Percentiles rank a stretch among this genome's conserved stretches.
Conservation (phyloP, 2,113 vertebrate genomes). For the Thalassoma bifasciatum region DNA sequence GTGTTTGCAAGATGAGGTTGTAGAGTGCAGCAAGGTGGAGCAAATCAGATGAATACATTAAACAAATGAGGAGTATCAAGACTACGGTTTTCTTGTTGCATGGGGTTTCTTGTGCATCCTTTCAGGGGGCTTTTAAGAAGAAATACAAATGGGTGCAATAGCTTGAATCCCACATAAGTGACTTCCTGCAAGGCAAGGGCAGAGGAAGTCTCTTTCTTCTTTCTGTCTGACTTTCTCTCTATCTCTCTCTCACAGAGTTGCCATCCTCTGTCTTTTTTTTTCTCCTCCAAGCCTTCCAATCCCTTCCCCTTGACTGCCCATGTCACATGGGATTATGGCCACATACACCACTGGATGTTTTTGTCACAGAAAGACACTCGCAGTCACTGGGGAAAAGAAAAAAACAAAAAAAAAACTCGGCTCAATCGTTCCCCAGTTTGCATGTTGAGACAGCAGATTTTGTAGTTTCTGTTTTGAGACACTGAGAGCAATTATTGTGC, state of each 20-base stretch:
- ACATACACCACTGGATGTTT: slow-evolving; percentile 67
- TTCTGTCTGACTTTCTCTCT: slow-evolving; percentile 23
- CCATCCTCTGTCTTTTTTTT: slow-evolving; percentile 64
- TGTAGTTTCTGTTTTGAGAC: slow-evolving; percentile 29
- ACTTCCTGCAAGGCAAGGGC: slow-evolving; percentile 23
- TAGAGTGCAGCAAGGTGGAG: slow-evolving; percentile 31
- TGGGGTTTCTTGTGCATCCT: slow-evolving; percentile 8
- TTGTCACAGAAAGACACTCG: slow-evolving; percentile 65
- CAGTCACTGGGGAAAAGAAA: slow-evolving; percentile 30
- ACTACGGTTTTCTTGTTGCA: neutral
- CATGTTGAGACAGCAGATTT: slow-evolving; percentile 57
- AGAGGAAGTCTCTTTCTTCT: slow-evolving; percentile 30
- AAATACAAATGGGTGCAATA: slow-evolving; percentile 51
- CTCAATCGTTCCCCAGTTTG: slow-evolving; percentile 14
- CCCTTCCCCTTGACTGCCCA: slow-evolving; percentile 75
- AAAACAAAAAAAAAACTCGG: slow-evolving; percentile 59
- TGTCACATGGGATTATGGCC: slow-evolving; percentile 79
- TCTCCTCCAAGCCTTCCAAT: slow-evolving; percentile 62
- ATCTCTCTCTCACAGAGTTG: slow-evolving; percentile 38
- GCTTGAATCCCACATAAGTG: slow-evolving; percentile 32
- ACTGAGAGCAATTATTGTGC: slow-evolving; percentile 16
- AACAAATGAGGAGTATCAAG: slow-evolving; percentile 19
- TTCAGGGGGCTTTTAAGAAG: slow-evolving; percentile 34
- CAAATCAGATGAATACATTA: slow-evolving; percentile 22
- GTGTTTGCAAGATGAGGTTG: slow-evolving; percentile 47